A percentile compares a stretch with the other conserved stretches of the same genome.
Conservation (phyloP, 2,797 vertebrate species). For the Pagetopsis macropterus region DNA sequence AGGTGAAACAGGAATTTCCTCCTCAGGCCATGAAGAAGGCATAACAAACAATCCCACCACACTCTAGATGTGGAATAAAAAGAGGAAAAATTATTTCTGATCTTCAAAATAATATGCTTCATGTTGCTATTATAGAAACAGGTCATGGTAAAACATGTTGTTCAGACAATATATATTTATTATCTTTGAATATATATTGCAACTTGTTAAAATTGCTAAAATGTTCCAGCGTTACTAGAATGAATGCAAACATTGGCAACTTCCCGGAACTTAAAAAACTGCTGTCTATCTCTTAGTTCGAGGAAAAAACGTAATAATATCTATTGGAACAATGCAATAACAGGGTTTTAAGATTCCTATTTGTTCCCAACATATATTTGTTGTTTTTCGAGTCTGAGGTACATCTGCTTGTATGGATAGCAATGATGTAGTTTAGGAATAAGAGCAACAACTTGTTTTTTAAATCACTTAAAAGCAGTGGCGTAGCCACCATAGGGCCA, state of each 20-base stretch:
- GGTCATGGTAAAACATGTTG: no score
- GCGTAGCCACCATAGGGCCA: no score
- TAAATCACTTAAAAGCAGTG: no score
- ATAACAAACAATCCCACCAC: background rate
- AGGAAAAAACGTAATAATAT: background rate
- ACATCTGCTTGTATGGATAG: no score
- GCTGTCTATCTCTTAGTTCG: background rate
- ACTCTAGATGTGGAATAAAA: background rate
- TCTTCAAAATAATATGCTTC: background rate
- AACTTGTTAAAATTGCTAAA: background rate
- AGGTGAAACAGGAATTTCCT: slow-evolving; percentile 4
- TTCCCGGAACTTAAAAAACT: background rate
- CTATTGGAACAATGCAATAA: no score
- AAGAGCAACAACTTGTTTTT: no score
- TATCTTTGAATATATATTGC: background rate
- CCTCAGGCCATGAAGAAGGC: background rate
- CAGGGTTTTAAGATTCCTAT: background rate
- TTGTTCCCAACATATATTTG: background rate
- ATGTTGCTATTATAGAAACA: background rate
- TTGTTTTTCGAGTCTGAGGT: no score
- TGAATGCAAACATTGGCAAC: background rate
- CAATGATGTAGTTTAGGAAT: no score
- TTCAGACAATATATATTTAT: no score
- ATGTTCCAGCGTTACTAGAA: background rate
- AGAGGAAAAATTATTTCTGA: no score